These are phyloP conservation scores for Sylvilagus bachmani DNA, from an alignment of 2,113 vertebrate genomes.

Conservation along the genomic window DNA sequence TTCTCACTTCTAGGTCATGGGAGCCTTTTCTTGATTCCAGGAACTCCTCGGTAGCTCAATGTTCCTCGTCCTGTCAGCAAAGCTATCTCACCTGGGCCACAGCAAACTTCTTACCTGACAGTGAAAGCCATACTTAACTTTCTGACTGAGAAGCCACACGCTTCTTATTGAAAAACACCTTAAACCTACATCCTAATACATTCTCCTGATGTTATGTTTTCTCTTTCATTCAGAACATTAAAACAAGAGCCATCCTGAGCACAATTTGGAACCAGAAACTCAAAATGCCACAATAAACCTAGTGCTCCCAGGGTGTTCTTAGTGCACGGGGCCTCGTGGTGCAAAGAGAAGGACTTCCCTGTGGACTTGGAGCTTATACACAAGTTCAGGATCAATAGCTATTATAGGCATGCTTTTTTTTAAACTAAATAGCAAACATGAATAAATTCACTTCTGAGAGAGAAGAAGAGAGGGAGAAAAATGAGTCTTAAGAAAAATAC, in stretches of 20 bases:
- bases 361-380: neutral
- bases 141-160: neutral
- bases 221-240: neutral
- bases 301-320: neutral
- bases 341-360: neutral
- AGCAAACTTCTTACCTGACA: neutral
- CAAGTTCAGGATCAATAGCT: neutral
- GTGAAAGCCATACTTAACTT: neutral
- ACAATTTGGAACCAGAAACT: neutral
- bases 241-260: neutral
- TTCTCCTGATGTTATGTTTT: neutral
- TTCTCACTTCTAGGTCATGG: neutral
- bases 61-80: neutral
- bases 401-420: neutral
- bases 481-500: conserved; percentile 6
- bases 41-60: neutral
- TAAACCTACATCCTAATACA: no score
- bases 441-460: conserved; percentile 14
- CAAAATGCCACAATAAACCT: neutral
- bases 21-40: neutral
- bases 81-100: neutral
- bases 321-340: neutral
- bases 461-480: neutral
- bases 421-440: neutral
- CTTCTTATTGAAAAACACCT: neutral